A percentile compares a stretch with the other conserved stretches of the same genome.
Conservation (phyloP, 2,888 invertebrate genomes). For the Drosophila phalerata region DNA sequence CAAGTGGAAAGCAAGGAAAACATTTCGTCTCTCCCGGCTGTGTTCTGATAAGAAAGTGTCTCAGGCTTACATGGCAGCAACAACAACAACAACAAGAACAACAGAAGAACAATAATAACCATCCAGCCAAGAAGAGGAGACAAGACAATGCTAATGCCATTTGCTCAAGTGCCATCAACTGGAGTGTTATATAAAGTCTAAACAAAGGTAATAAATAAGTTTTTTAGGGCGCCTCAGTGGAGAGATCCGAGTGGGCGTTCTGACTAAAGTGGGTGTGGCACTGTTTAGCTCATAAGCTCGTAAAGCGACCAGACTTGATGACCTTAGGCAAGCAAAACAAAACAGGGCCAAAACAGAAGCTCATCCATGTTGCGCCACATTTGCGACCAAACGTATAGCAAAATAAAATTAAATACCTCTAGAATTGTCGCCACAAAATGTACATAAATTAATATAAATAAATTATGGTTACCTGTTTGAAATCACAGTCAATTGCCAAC, state of each 20-base stretch:
- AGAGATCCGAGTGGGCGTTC: conserved; percentile 13
- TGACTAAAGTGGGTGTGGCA: conserved; percentile 32
- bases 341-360: background rate
- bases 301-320: conserved; percentile 49
- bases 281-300: conserved; percentile 48
- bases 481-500: conserved; percentile 26
- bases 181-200: conserved; percentile 74
- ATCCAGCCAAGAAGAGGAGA: conserved; percentile 22
- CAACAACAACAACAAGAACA: conserved; percentile 12
- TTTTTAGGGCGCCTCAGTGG: conserved; percentile 56
- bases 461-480: conserved; percentile 9
- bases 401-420: conserved; percentile 4
- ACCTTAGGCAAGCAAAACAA: conserved; percentile 17
- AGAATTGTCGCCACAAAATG: conserved; percentile 13
- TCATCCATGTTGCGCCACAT: conserved; percentile 15
- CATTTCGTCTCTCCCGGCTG: conserved; percentile 40
- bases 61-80: conserved; percentile 34
- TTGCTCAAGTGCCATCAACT: conserved; percentile 71
- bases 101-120: conserved; percentile 29
- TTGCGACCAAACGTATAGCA: conserved; percentile 17
- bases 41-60: conserved; percentile 67
- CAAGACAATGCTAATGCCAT: conserved; percentile 70
- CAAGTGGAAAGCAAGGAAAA: conserved; percentile 54
- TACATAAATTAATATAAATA: conserved; percentile 10
- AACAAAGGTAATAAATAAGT: conserved; percentile 81